A percentile compares a stretch with the other conserved stretches of the same genome.
phyloP scores from a whole-genome alignment of 2,797 vertebrate genomes.

The Sylvilagus floridanus region DNA sequence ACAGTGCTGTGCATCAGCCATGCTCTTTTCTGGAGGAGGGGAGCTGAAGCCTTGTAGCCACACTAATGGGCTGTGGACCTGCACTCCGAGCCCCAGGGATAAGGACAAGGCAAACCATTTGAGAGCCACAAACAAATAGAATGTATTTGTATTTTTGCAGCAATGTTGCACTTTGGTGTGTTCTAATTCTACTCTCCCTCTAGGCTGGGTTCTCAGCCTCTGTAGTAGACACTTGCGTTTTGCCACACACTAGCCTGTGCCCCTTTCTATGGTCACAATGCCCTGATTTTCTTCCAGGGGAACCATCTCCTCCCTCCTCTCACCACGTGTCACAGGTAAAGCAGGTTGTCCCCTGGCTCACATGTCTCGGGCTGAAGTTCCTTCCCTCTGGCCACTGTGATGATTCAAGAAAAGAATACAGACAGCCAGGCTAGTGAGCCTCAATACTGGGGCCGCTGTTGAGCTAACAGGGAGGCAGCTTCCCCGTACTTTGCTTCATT shows the following conservation, averaged over 20 bases:
- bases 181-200: background rate
- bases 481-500: background rate
- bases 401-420: background rate
- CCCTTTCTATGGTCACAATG: too few relatives aligned
- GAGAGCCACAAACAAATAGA: conserved; percentile 18
- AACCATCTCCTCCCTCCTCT: background rate
- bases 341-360: background rate
- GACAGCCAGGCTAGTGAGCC: background rate
- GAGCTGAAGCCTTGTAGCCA: background rate
- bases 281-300: background rate
- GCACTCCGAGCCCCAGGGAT: background rate
- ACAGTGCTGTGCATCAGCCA: background rate
- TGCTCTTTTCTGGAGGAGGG: background rate
- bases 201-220: background rate
- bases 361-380: background rate
- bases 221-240: background rate
- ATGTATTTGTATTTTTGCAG: background rate
- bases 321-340: background rate
- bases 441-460: background rate
- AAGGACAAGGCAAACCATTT: background rate
- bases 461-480: background rate
- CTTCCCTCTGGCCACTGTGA: background rate
- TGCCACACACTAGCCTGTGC: background rate
- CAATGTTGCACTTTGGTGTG: background rate
- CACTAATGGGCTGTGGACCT: background rate